Percentiles rank a stretch among this genome's conserved stretches.
Conservation (phyloP, 2,113 vertebrate genomes). For the Petaurus breviceps region DNA sequence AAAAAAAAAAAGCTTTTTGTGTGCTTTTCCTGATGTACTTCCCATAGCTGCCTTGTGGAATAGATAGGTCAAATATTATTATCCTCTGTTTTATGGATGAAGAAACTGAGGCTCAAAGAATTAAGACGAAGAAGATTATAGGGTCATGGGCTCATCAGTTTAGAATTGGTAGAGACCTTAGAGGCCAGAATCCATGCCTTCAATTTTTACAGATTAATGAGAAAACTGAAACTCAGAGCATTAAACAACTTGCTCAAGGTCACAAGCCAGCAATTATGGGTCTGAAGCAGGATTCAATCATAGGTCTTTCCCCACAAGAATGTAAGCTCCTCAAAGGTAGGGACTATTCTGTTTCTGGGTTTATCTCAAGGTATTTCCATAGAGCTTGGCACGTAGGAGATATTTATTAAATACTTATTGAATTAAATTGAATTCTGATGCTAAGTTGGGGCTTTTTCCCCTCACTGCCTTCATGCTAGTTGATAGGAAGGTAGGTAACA, state of each 20-base stretch:
- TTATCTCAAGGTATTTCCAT: background rate
- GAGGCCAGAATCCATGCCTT: background rate
- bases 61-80: background rate
- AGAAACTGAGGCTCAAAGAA: background rate
- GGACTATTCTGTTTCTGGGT: background rate
- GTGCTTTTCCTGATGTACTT: background rate
- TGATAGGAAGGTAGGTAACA: background rate
- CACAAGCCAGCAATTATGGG: background rate
- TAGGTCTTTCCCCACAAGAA: background rate
- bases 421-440: background rate
- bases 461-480: background rate
- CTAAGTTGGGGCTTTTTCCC: background rate
- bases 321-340: background rate
- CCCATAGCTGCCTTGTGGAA: background rate
- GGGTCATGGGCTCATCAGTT: background rate
- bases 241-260: background rate
- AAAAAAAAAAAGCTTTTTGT: background rate
- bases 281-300: background rate
- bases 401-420: background rate
- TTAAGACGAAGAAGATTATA: background rate
- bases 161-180: background rate
- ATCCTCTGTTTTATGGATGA: background rate
- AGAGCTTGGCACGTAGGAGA: background rate
- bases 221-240: background rate
- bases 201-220: background rate